phyloP scores from a whole-genome alignment of 2,797 vertebrate genomes.

The Sphaeramia orbicularis region DNA sequence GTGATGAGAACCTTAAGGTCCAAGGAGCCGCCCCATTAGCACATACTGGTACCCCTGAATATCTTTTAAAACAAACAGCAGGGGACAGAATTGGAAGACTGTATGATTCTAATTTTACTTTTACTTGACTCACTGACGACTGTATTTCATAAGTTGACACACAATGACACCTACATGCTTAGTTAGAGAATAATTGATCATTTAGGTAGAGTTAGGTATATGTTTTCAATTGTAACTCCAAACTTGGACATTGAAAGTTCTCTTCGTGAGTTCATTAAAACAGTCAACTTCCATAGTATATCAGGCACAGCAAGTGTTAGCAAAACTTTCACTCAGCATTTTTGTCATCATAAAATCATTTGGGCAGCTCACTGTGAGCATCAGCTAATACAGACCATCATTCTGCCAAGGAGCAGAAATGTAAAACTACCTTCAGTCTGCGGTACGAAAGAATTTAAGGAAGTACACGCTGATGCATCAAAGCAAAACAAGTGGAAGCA shows the following conservation, averaged over 20 bases:
- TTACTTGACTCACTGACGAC: too few species aligned
- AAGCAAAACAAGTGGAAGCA: neutral
- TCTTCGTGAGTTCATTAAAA: conserved; percentile 20
- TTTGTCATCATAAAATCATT: conserved; percentile 20
- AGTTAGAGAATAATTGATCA: neutral
- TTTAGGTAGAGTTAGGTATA: neutral
- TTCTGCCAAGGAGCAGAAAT: neutral
- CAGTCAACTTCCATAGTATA: neutral
- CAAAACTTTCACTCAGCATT: conserved; percentile 10
- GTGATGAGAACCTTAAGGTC: conserved; percentile 49
- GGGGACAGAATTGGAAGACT: too few species aligned
- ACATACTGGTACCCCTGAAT: conserved; percentile 37
- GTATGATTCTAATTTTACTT: too few species aligned
- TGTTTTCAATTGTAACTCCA: conserved; percentile 16
- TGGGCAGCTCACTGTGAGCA: conserved; percentile 14
- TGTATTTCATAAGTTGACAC: too few species aligned
- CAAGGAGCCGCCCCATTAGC: conserved; percentile 38
- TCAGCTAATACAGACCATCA: neutral
- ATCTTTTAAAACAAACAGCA: conserved; percentile 27
- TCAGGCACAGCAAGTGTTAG: conserved; percentile 6
- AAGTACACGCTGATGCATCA: neutral
- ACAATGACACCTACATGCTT: too few species aligned
- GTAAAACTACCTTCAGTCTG: neutral
- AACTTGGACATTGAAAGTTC: conserved; percentile 19
- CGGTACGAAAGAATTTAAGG: neutral